A percentile compares a stretch with the other conserved stretches of the same genome.
phyloP scores from a whole-genome alignment of 2,797 vertebrate species.

The Momotus momota region DNA sequence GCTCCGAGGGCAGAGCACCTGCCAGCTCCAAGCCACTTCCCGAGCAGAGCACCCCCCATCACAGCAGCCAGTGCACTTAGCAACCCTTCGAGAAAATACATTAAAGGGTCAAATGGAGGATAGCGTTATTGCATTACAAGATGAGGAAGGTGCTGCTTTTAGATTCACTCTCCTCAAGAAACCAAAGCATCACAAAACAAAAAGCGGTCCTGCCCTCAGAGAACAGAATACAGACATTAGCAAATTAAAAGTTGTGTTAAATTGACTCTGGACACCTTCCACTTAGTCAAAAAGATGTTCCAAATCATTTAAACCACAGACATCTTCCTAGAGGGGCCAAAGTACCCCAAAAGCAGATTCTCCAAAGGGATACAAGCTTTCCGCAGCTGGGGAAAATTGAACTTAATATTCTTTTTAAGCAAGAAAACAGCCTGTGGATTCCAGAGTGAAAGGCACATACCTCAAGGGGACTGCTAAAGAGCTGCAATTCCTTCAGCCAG shows the following conservation, averaged over 20 bases:
- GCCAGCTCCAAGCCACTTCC: conserved; percentile 18
- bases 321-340: background rate
- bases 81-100: background rate
- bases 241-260: background rate
- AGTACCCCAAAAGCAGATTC: background rate
- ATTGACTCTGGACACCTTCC: background rate
- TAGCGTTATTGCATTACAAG: background rate
- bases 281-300: background rate
- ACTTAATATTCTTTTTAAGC: conserved; percentile 4
- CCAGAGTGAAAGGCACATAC: conserved; percentile 44
- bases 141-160: background rate
- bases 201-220: background rate
- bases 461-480: conserved; percentile 31
- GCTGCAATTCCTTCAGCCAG: background rate
- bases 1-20: background rate
- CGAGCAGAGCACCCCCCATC: background rate
- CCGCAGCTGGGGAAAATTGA: background rate
- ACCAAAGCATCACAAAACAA: background rate
- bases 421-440: conserved; percentile 18
- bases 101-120: conserved; percentile 7
- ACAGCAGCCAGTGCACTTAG: background rate
- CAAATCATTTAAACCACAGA: background rate
- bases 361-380: background rate
- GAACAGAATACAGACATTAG: background rate
- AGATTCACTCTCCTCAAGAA: background rate